Evolutionary conservation across 2,888 invertebrate species (phyloP), one percentile per base, ranked within the genome.

Genomic region (Mythimna pallens): DNA sequence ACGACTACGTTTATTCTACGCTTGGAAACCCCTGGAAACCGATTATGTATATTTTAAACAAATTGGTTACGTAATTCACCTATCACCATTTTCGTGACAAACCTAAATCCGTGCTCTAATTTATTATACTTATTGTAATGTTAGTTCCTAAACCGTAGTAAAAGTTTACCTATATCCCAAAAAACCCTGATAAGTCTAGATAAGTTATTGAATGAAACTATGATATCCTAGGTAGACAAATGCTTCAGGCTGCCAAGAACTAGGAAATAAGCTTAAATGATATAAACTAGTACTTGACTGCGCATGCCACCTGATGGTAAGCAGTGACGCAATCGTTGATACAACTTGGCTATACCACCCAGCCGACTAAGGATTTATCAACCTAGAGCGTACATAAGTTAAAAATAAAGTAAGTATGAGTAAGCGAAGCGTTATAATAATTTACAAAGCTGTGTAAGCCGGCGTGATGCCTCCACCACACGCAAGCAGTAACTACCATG

Each of bases 1-100:
- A 93, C 87, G 87, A 92, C 80, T 78, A 93, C 88, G 82, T 89
- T 93, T 86, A 92, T 87, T 88, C 90, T 93, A 89, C 89, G 89
- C 90, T 92, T 93, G 86, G 86, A 70, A 70, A 88, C 73, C 88
- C 93, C 94, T 94, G 94, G 71, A 92, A 93, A 87, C 65, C 81
- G 85, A 82, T 36, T 69, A 73, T 64, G 50, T 36, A 40, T 40
- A 43, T 9, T 62, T 76, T 22, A 73, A 70, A 30, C 9, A 59
- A 20, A 54, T 43, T 34, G n/a, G 20, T 36, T 52, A 17, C n/a
- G 34, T 40, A 40, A 25, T 10, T 20, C 20, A 55, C 7, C 64
- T 66, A 25, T 54, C 59, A 85, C 81, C 78, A 73, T 69, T 54
- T 65, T 70, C 25, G 72, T 80, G 67, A 63, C 55, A 70, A 65